Evolutionary conservation across 1,140 invertebrate species (phyloP).

Genomic region (Cyclargus thomasi): DNA sequence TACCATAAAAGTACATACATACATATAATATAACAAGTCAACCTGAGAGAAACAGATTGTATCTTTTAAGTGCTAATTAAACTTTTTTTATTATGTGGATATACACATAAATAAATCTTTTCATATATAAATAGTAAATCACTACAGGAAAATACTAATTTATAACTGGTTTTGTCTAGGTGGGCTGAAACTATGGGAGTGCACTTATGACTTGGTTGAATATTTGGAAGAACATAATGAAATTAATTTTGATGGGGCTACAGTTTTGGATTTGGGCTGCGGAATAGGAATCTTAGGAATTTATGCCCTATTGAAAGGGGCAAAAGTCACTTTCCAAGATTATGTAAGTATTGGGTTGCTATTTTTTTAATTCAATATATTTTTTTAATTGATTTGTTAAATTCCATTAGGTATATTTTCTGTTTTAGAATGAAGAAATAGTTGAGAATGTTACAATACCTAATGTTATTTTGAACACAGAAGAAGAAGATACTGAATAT

Average conservation of each 20-base stretch:
- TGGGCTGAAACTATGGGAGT: conserved; percentile 93
- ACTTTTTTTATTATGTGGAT: too few species aligned
- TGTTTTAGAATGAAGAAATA: conserved; percentile 86
- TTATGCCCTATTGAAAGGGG: conserved; percentile 79
- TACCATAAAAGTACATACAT: too few species aligned
- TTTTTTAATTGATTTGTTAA: conserved; percentile 18
- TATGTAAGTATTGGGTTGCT: conserved; percentile 84
- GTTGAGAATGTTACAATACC: conserved; percentile 84
- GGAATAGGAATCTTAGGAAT: conserved; percentile 89
- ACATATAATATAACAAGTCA: too few species aligned
- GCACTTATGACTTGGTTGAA: conserved; percentile 84
- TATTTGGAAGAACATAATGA: conserved; percentile 75
- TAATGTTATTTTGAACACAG: conserved; percentile 84
- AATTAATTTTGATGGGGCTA: conserved; percentile 68
- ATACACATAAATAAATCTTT: too few species aligned
- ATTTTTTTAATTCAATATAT: conserved; percentile 22
- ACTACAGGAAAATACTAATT: too few species aligned
- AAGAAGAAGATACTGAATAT: conserved; percentile 63
- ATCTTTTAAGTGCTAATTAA: too few species aligned
- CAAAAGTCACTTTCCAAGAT: conserved; percentile 90
- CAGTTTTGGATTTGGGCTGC: conserved; percentile 89
- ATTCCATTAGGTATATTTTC: too few species aligned
- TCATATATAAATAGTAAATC: too few species aligned
- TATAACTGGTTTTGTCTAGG: conserved; percentile 72
- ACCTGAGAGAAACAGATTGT: too few species aligned